Evolutionary conservation across 1,140 invertebrate species (phyloP), one percentile per base, ranked within the genome.

Genomic region (Drosophila sturtevanti): DNA sequence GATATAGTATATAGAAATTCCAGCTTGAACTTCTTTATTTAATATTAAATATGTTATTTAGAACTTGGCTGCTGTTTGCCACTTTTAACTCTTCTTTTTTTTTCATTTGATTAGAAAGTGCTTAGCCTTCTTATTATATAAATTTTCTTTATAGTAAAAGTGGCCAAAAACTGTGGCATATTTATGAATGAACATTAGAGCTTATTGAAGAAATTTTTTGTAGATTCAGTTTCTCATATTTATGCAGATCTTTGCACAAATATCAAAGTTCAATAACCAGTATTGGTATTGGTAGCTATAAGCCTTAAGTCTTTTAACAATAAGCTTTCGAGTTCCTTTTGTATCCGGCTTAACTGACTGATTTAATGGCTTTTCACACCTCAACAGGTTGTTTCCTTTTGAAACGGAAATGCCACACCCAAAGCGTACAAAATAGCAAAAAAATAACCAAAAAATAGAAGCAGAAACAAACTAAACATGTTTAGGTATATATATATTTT

Each of bases 341-440:
- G 72, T 81, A 35, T 63, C 48, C 52, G 56, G 48, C 60, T 82
- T 68, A 63, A 41, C 35, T 31, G 63, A 63, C 63, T 66, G 41
- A 48, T 21, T 48, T 48, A 48, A 48, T 48, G 41, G 16, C 71
- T 79, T 77, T 62, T 68, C 77, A 85, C 81, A 56, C 79, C 68
- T 68, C 71, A 68, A 79, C 66, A 70, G 16, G 73, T 58, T 70
- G 37, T 69, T 31, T 82, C 79, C 72, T 80, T 85, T 62, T n/a
- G 18, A 66, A 72, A 56, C 82, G 81, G 82, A 87, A 86, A 87
- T 64, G 71, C 41, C 78, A 64, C 68, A 65, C 69, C 78, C 27
- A n/a, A n/a, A n/a, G n/a, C n/a, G n/a, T n/a, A n/a, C n/a, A n/a
- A n/a, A n/a, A n/a, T n/a, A n/a, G n/a, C n/a, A n/a, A n/a, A n/a